Evolutionary conservation across 2,113 vertebrate genomes (phyloP), one percentile per base, ranked within the genome.

Genomic region (Sebastes schlegelii): DNA sequence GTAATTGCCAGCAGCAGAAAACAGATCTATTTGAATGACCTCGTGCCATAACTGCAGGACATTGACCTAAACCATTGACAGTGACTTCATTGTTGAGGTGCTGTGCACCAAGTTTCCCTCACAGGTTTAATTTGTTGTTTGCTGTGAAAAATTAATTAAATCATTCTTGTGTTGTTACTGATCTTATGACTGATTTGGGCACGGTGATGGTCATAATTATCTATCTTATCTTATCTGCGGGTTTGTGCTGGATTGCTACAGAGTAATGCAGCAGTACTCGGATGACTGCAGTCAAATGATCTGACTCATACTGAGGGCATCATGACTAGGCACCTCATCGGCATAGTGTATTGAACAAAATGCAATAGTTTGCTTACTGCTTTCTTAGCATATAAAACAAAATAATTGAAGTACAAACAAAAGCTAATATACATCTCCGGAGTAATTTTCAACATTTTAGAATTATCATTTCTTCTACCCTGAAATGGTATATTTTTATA

Each of bases 61-160:
- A 80, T 8, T 60, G 67, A 86, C 48, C 51, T 68, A 61, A 77
- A 77, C 21, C 43, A 62, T 45, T 51, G 79, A 84, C 78, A 84
- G 70, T 72, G 51, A 10, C 40, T 65, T 51, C 63, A 79, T 75
- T 86, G 82, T 91, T 65, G 21, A 46, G 19, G 42, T 23, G 21
- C 45, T 63, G 21, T 16, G 17, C 67, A 45, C 48, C 52, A 58
- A 77, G 6, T 49, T 67, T 60, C 34, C 71, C 51, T 55, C 10
- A 1, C 9, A 63, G 2, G 13, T 72, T 34, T 77, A 19, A 66
- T 62, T 48, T 66, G 17, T 61, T 57, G n/a, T 58, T 34, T 72
- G 46, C 43, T 73, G 8, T 58, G 23, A 61, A 34, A 23, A 64
- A 21, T 68, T n/a, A 12, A 70, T 70, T 57, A 1, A 54, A 23